Evolutionary conservation across 2,888 invertebrate genomes (phyloP).

Genomic region (Lycocerus yunnanus): DNA sequence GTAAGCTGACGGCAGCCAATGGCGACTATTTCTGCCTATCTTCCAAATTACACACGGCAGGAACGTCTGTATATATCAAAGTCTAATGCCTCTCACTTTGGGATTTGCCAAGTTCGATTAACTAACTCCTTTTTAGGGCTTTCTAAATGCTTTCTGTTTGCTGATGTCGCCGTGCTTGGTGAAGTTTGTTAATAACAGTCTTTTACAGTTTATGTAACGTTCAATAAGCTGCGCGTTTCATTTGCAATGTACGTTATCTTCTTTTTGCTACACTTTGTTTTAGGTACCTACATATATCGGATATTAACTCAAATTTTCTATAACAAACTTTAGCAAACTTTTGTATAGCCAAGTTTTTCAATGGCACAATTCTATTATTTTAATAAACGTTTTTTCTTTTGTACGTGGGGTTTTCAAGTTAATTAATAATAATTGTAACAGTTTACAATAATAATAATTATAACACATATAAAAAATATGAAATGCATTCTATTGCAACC

Average conservation of each 20-base stretch:
- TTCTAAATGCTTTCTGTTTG: constrained; percentile 14
- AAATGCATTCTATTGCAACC: too few species aligned
- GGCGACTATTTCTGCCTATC: constrained; percentile 29
- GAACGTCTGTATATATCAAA: constrained; percentile 23
- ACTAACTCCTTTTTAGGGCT: constrained; percentile 15
- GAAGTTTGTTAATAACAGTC: constrained; percentile 11
- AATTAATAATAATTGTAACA: too few species aligned
- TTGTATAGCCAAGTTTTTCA: too few species aligned
- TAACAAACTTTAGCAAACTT: background rate
- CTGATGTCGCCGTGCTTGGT: background rate
- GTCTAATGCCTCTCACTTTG: constrained; percentile 22
- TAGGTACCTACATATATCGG: background rate
- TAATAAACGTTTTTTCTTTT: too few species aligned
- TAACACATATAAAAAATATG: too few species aligned
- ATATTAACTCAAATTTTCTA: background rate
- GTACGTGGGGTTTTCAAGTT: too few species aligned
- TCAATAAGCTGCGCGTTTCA: background rate
- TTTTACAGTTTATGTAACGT: background rate
- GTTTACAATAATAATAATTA: too few species aligned
- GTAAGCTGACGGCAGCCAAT: constrained; percentile 32
- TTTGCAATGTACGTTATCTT: background rate
- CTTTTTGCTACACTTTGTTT: background rate
- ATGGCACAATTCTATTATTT: too few species aligned
- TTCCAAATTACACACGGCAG: constrained; percentile 32
- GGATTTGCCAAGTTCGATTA: constrained; percentile 27